Evolutionary conservation across 2,797 vertebrate species (phyloP).

Genomic region (Enteromius trimaculatus): DNA sequence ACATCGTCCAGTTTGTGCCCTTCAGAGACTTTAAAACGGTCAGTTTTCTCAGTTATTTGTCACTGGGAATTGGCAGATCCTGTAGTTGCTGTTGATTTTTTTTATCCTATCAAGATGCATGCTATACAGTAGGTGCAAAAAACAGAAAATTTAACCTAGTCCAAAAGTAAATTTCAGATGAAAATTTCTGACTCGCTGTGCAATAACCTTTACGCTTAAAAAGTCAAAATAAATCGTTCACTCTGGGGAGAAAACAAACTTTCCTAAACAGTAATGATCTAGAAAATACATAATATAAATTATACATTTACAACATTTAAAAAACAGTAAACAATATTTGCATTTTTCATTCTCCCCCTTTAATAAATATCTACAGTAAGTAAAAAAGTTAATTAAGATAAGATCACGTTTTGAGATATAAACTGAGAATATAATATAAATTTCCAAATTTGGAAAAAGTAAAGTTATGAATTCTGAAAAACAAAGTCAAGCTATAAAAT

Average conservation of each 20-base stretch:
- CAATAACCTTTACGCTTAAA: background rate
- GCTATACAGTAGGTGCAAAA: no score
- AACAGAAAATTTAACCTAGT: no score
- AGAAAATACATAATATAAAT: background rate
- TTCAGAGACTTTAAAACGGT: constrained; percentile 97
- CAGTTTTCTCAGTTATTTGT: constrained; percentile 66
- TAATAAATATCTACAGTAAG: no score
- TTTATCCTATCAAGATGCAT: no score
- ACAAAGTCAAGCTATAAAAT: background rate
- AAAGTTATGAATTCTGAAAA: background rate
- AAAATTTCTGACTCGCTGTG: no score
- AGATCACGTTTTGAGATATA: background rate
- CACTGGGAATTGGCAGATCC: constrained; percentile 14
- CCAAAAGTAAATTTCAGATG: no score
- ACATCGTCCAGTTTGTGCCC: constrained; percentile 95
- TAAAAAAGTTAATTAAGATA: background rate
- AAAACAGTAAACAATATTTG: background rate
- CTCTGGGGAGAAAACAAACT: background rate
- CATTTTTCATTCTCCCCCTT: background rate
- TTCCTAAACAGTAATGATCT: background rate
- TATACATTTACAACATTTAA: background rate
- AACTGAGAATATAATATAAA: background rate
- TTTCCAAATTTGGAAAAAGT: background rate
- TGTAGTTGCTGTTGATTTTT: background rate
- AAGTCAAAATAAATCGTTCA: background rate